Percentiles rank a stretch among this genome's conserved stretches.
Conservation (phyloP, 1,140 invertebrate species). For the Drosophila ironensis region DNA sequence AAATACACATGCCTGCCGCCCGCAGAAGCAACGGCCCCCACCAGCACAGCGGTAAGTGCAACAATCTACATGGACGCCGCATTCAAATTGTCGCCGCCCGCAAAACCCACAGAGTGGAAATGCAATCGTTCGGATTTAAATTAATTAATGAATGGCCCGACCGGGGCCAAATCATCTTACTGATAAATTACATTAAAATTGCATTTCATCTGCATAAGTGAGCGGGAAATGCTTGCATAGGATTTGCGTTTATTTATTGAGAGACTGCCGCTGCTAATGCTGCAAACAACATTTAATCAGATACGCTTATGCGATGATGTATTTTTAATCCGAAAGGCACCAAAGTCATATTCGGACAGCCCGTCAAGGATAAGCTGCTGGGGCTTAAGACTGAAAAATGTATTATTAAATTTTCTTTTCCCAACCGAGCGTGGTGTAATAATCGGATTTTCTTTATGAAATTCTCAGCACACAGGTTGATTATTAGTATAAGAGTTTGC, state of each 20-base stretch:
- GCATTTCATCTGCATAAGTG: conserved; percentile 35
- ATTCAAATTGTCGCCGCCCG: too few species aligned
- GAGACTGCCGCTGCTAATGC: conserved; percentile 32
- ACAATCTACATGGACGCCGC: neutral
- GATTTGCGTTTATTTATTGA: conserved; percentile 32
- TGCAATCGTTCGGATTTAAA: conserved; percentile 43
- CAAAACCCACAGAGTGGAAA: conserved; percentile 26
- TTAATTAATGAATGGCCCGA: conserved; percentile 48
- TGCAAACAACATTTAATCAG: conserved; percentile 26
- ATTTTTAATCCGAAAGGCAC: conserved; percentile 19
- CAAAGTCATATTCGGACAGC: conserved; percentile 10
- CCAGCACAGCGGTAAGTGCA: conserved; percentile 64
- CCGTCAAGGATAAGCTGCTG: neutral
- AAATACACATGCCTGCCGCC: conserved; percentile 58
- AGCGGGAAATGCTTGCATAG: conserved; percentile 17
- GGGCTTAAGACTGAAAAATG: conserved; percentile 1
- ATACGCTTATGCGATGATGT: conserved; percentile 14
- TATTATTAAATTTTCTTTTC: neutral
- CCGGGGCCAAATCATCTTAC: conserved; percentile 31
- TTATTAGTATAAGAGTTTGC: too few species aligned
- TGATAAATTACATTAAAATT: conserved; percentile 55
- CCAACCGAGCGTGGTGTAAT: neutral
- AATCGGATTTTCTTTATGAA: neutral
- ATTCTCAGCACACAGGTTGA: neutral
- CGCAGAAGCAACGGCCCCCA: conserved; percentile 44